A percentile compares a stretch with the other conserved stretches of the same genome.
phyloP scores from a whole-genome alignment of 2,113 vertebrate species.

The Chaetodon auriga region DNA sequence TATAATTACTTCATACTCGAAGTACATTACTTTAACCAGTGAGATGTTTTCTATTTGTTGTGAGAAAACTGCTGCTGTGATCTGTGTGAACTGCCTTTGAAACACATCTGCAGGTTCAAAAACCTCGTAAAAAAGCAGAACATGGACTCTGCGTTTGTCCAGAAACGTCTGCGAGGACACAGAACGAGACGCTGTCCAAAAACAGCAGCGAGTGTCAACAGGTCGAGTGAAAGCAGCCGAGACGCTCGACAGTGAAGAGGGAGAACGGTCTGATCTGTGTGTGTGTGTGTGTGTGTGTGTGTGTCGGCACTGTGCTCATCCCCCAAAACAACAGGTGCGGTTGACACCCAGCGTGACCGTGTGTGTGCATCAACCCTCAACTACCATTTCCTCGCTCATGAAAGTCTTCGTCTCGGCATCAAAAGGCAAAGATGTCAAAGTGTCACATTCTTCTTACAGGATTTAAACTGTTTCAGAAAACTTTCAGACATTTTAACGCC shows the following conservation, averaged over 20 bases:
- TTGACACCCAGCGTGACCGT: slow-evolving; percentile 19
- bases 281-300: background rate
- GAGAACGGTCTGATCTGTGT: slow-evolving; percentile 29
- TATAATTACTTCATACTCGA: too few species aligned
- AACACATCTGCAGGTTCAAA: background rate
- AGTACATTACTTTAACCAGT: too few species aligned
- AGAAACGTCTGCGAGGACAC: background rate
- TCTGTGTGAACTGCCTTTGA: too few species aligned
- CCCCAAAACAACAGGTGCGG: slow-evolving; percentile 65
- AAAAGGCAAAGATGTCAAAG: background rate
- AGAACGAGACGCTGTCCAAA: background rate
- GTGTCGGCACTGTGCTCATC: background rate
- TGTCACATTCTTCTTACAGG: slow-evolving; percentile 4
- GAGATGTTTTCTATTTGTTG: too few species aligned
- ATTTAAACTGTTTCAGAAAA: background rate
- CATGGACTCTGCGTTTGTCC: background rate
- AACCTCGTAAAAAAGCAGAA: background rate
- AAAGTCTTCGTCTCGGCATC: background rate
- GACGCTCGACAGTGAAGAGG: background rate
- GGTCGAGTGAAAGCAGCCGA: background rate
- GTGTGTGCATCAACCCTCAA: background rate
- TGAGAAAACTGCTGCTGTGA: too few species aligned
- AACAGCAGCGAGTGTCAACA: too few species aligned
- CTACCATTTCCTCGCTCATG: slow-evolving; percentile 15
- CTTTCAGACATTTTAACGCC: background rate